A percentile compares a stretch with the other conserved stretches of the same genome.
These are phyloP conservation scores for Mormyrops boulengeri DNA, from an alignment of 2,797 vertebrate genomes.

Conservation along the genomic window DNA sequence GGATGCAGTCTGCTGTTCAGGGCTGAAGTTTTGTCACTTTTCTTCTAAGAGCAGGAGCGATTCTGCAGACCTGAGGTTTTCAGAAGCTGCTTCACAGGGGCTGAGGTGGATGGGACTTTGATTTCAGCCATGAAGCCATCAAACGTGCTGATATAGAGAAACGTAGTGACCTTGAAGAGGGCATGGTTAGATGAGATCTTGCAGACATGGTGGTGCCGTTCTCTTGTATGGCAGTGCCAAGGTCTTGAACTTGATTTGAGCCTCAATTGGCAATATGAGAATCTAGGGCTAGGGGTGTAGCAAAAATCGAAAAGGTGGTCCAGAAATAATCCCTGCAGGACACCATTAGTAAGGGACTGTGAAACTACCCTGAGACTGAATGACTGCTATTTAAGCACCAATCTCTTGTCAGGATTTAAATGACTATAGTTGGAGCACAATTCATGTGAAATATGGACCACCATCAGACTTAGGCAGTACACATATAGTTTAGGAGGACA, in stretches of 20 bases:
- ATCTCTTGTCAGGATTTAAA: neutral
- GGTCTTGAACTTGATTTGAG: neutral
- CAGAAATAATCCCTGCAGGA: neutral
- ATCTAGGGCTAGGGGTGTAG: neutral
- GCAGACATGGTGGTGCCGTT: neutral
- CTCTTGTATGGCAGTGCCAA: constrained; percentile 4
- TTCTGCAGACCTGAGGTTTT: neutral
- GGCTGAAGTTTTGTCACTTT: neutral
- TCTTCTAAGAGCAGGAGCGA: neutral
- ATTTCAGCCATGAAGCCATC: neutral
- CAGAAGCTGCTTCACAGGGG: neutral
- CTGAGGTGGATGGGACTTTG: neutral
- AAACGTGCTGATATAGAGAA: neutral
- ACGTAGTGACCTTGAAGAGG: neutral
- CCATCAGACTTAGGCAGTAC: neutral
- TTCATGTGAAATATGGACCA: neutral
- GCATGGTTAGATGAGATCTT: neutral
- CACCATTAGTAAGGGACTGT: neutral
- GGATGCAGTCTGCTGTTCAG: neutral
- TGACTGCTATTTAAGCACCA: neutral
- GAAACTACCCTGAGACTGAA: neutral
- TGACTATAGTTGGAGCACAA: neutral
- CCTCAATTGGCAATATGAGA: neutral
- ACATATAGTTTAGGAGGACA: neutral
- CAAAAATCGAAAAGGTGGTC: neutral